A percentile compares a stretch with the other conserved stretches of the same genome.
Evolutionary conservation across 2,797 vertebrate species (phyloP).

Genomic region (Onychomys arenicola): DNA sequence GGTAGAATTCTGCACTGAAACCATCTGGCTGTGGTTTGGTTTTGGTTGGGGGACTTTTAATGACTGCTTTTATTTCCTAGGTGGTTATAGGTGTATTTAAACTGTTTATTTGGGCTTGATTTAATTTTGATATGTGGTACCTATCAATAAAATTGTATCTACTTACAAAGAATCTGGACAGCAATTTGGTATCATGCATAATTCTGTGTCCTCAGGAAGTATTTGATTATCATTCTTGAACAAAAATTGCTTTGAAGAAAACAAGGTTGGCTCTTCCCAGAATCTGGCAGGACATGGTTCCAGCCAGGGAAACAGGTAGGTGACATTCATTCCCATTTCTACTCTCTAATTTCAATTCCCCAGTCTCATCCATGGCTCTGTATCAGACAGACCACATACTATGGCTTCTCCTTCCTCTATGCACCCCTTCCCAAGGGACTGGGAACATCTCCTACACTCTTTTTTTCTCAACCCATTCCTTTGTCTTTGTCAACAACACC

Average conservation of each 20-base stretch:
- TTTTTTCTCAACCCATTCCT: neutral
- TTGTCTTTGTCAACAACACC: neutral
- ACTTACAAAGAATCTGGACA: neutral
- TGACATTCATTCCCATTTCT: neutral
- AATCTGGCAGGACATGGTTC: neutral
- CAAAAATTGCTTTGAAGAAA: neutral
- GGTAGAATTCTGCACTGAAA: neutral
- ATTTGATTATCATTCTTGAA: conserved; percentile 7
- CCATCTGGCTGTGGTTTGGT: neutral
- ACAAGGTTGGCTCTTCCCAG: neutral
- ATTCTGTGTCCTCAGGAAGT: neutral
- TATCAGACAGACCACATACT: too few species aligned
- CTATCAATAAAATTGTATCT: neutral
- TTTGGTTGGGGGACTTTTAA: neutral
- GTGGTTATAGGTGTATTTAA: neutral
- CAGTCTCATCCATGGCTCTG: neutral
- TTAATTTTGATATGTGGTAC: neutral
- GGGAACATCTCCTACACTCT: neutral
- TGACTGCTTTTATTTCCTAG: neutral
- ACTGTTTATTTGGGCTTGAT: neutral
- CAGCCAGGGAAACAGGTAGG: neutral
- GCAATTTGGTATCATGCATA: neutral
- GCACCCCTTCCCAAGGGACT: neutral
- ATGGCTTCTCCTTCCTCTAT: neutral
- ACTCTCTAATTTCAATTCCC: neutral